Evolutionary conservation across 2,797 vertebrate genomes (phyloP).

Genomic region (Oceanodroma leucorhoa): DNA sequence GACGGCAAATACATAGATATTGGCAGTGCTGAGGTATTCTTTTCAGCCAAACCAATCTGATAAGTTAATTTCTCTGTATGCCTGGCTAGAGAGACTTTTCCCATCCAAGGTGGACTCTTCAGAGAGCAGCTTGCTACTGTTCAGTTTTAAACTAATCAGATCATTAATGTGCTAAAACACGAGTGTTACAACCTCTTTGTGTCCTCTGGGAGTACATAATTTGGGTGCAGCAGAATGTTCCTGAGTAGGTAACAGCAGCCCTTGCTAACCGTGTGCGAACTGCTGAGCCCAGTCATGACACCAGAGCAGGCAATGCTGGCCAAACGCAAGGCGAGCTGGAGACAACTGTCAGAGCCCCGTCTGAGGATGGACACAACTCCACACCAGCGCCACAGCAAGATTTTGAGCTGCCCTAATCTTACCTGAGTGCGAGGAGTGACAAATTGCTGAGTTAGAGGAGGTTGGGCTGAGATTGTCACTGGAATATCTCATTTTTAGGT

Average conservation of each 20-base stretch:
- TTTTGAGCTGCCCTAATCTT: not conserved
- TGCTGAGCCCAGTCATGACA: not conserved
- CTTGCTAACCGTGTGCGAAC: accelerated
- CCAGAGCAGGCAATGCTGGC: not conserved
- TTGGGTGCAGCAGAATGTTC: not conserved
- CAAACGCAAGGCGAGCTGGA: accelerated
- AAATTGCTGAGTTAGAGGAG: not conserved
- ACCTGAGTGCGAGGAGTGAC: not conserved
- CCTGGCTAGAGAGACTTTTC: not conserved
- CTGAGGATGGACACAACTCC: accelerated
- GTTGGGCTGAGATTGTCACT: not conserved
- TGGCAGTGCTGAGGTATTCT: not conserved
- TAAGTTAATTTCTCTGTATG: not conserved
- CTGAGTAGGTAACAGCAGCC: not conserved
- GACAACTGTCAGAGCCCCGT: not conserved
- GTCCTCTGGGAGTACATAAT: not conserved
- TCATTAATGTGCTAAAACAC: not conserved
- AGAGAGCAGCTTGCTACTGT: not conserved
- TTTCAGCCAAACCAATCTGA: not conserved
- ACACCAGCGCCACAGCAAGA: not conserved
- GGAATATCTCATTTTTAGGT: not conserved
- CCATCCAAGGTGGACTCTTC: not conserved
- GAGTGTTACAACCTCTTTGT: accelerated
- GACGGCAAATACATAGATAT: not conserved
- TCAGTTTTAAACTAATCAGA: not conserved